phyloP scores from a whole-genome alignment of 2,113 vertebrate species.

The Nycticryphes semicollaris region DNA sequence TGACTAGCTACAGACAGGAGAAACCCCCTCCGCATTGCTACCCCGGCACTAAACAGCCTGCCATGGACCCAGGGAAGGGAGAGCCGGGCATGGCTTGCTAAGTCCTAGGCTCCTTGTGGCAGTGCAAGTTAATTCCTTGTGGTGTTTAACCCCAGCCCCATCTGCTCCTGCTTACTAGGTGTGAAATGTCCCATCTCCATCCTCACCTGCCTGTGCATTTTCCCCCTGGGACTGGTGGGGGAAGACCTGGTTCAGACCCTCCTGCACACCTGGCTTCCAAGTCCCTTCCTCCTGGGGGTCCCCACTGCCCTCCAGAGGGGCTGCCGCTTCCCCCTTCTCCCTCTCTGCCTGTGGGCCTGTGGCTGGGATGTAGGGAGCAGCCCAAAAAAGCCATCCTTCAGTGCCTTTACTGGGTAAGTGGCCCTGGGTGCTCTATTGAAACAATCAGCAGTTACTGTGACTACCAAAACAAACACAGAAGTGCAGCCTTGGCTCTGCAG shows the following conservation, averaged over 20 bases:
- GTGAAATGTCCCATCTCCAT: conserved; percentile 46
- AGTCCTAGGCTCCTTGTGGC: background rate
- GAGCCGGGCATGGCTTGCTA: background rate
- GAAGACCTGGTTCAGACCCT: background rate
- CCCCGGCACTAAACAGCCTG: background rate
- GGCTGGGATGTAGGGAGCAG: background rate
- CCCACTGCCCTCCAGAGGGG: background rate
- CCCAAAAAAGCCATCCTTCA: background rate
- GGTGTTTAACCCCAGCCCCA: background rate
- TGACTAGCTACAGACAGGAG: conserved; percentile 21
- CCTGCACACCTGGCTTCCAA: fast-evolving
- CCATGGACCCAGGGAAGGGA: background rate
- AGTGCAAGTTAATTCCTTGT: background rate
- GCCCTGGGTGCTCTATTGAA: background rate
- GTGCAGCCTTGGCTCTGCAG: background rate
- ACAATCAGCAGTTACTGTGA: background rate
- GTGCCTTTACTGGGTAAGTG: background rate
- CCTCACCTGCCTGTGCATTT: background rate
- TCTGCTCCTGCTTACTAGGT: conserved; percentile 40
- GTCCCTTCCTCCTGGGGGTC: fast-evolving
- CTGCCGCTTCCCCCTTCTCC: background rate
- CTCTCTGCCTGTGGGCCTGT: background rate
- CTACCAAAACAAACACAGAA: background rate
- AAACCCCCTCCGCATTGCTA: background rate
- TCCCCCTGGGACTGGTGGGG: background rate